Base-by-base conservation (phyloP, 2,113 vertebrate species). In the Halichoerus grypus region DNA sequence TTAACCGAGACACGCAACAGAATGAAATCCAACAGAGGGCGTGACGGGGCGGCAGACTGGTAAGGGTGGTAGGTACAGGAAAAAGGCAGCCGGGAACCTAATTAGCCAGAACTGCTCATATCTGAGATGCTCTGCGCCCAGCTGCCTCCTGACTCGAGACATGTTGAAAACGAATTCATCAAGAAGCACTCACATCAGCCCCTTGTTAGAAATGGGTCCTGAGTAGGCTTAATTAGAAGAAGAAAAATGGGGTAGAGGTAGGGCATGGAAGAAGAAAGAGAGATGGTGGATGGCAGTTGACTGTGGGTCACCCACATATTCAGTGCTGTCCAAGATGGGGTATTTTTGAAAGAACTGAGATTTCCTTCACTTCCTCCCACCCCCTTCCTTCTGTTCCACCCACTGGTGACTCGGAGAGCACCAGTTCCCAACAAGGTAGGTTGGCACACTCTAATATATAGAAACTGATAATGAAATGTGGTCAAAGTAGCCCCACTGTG, bases 111-210 rank as follows among this genome's bases (percentile, higher is more conserved):
- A 39, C 92, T 59, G 82, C 83, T 95, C 72, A 42, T 31, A 83
- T 59, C 93, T 0, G 3, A 94, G 94, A 18, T 0, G 22, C 83
- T 86, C 81, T 61, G 87, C 74, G 94, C 95, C 91, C 67, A 21
- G 84, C 93, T 93, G 95, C 89, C 97, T 98, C 96, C 21, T 85
- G 86, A 97, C 87, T 97, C 95, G 12, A 76, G 21, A 94, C 93
- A 92, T 0, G 79, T 13, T 97, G 96, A 97, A 95, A 98, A 98
- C 89, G 67, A 88, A 98, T 91, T 98, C 24, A 31, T 97, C 94
- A 96, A 89, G 31, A 79, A 88, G 79, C 88, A 67, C 96, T 87
- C 91, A 61, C 13, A 95, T 91, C 85, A 59, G 51, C 16, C 88
- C 82, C 85, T 97, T 85, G 94, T 97, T 97, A 96, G 98, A 93